Evolutionary conservation across 35 echinoderm and acorn worm genomes (phyloP), one percentile per base, ranked within the genome.

Genomic region (Apostichopus californicus): DNA sequence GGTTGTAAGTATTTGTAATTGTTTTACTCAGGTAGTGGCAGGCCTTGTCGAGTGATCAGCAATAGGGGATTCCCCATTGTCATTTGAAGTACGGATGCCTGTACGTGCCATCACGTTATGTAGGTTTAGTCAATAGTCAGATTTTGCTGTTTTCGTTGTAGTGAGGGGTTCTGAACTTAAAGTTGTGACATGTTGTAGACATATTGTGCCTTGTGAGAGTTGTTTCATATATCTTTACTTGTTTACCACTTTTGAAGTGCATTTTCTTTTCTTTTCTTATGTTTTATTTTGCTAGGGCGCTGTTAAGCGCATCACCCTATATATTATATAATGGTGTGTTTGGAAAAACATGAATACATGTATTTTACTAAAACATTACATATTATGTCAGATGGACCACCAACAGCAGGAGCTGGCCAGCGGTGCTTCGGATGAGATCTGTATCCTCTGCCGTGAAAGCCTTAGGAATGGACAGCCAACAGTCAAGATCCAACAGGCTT

Each of bases 1-100:
- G 80, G 80, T 83, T 83, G 80, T 83, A 83, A 83, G 80, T 83
- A 54, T 83, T 83, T 83, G 80, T 83, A 83, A 83, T 83, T 83
- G 80, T 83, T 83, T 83, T 83, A 83, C 80, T 83, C 80, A 56
- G 80, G 80, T 83, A 17, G 5, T 80, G 28, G 0, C 80, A 83
- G 80, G 80, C 80, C 80, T 83, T 1, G 80, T 83, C 80, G 80
- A 83, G 21, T 83, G 80, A 83, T 83, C 80, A 83, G 80, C 80
- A 56, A 83, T 34, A 15, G 80, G 52, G 12, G 12, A 83, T 83
- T 83, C 80, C 80, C 55, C 25, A 83, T 83, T 83, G 55, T 83
- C 80, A 83, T 83, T 83, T 83, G 80, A 83, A 83, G 80, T 24
- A 59, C 83, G 83, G 83, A 86, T 86, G 83, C 83, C 83, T 86